Conservation (phyloP, 2,888 invertebrate species). For the Chalcis sispes region DNA sequence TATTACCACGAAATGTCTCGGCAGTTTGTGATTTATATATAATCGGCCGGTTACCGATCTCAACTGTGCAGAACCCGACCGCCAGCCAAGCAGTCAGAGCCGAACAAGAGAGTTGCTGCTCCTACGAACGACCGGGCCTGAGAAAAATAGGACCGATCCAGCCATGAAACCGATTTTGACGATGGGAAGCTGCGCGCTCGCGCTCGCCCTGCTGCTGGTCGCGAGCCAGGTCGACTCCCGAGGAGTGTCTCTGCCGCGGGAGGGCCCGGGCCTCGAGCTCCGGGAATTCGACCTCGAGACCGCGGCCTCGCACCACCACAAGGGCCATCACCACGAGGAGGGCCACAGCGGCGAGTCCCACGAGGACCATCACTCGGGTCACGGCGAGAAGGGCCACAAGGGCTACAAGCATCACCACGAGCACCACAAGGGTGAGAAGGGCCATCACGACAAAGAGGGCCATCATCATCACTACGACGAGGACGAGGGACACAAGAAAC, state of each 20-base stretch:
- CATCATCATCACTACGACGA: slow-evolving; percentile 82
- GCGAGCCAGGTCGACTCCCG: slow-evolving; percentile 12
- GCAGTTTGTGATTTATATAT: slow-evolving; percentile 65
- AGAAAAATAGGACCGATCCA: not conserved
- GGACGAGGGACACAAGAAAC: slow-evolving; percentile 80
- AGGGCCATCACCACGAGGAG: slow-evolving; percentile 78
- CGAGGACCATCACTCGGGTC: slow-evolving; percentile 81
- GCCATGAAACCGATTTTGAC: slow-evolving; percentile 40
- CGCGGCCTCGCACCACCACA: slow-evolving; percentile 75
- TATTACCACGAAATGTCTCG: slow-evolving; percentile 61
- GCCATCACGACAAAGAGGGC: slow-evolving; percentile 84
- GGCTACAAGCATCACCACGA: slow-evolving; percentile 84
- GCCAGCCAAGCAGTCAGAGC: slow-evolving; percentile 26
- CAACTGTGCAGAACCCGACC: slow-evolving; percentile 62
- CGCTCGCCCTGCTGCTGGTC: slow-evolving; percentile 17
- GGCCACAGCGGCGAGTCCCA: slow-evolving; percentile 84
- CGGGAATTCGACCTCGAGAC: slow-evolving; percentile 76
- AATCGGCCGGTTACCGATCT: slow-evolving; percentile 63
- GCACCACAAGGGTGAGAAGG: slow-evolving; percentile 83
- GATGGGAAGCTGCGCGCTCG: slow-evolving; percentile 22
- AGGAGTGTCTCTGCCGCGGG: not conserved
- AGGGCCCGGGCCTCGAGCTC: too few relatives aligned
- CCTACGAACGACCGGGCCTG: not conserved
- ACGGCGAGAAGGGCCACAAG: slow-evolving; percentile 85
- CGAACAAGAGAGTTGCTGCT: too few relatives aligned